phyloP scores from a whole-genome alignment of 2,113 vertebrate genomes.

The Cryptotis parvus region DNA sequence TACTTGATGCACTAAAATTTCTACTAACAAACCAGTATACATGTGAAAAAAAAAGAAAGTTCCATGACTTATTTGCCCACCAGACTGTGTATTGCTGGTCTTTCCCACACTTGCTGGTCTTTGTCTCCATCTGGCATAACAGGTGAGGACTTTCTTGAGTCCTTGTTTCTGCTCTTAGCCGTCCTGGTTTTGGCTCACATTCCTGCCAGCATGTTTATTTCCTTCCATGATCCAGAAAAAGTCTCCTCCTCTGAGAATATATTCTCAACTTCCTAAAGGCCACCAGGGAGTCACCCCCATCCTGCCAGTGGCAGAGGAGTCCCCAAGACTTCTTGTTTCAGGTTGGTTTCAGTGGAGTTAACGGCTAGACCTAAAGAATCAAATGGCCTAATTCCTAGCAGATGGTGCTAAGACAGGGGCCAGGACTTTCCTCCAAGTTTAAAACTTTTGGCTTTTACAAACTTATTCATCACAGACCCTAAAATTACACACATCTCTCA shows the following conservation, averaged over 20 bases:
- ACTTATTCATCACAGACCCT: slow-evolving; percentile 64
- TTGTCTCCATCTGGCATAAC: neutral
- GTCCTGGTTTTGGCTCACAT: neutral
- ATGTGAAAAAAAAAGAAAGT: neutral
- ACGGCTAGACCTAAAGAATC: neutral
- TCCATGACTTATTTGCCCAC: neutral
- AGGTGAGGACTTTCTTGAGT: neutral
- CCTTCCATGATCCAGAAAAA: neutral
- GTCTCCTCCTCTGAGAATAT: neutral
- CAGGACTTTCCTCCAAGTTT: slow-evolving; percentile 27
- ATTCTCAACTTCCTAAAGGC: neutral
- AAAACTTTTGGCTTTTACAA: slow-evolving; percentile 62
- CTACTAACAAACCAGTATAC: too few species aligned
- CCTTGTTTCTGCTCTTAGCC: neutral
- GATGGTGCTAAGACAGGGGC: slow-evolving; percentile 15
- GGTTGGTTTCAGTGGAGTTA: neutral
- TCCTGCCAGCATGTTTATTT: too few species aligned
- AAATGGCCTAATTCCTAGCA: slow-evolving; percentile 32
- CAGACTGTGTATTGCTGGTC: accelerated
- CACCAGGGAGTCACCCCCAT: neutral
- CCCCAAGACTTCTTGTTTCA: neutral
- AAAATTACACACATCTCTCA: slow-evolving; percentile 69
- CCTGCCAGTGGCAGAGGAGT: neutral
- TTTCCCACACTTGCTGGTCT: accelerated
- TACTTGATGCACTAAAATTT: too few species aligned